Conservation (phyloP, 1,140 invertebrate species). For the Halesus radiatus region DNA sequence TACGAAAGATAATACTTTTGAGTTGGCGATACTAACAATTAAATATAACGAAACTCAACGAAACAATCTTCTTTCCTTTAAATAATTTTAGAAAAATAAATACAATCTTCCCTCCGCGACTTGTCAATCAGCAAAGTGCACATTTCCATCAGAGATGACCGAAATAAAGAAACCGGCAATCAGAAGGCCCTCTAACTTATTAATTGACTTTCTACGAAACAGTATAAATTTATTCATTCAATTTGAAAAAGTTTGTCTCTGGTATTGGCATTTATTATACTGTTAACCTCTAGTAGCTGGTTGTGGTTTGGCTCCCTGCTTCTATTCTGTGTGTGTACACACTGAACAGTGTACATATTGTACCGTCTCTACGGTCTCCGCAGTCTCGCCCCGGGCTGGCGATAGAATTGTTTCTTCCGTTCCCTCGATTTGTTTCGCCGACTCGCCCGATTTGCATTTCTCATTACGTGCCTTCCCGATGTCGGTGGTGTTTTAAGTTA, state of each 20-base stretch:
- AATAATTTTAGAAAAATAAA: too few species aligned
- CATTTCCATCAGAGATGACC: not conserved
- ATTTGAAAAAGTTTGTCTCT: slow-evolving; percentile 35
- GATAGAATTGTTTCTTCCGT: slow-evolving; percentile 35
- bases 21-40: too few species aligned
- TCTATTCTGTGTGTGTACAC: not conserved
- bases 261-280: slow-evolving; percentile 35
- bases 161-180: not conserved
- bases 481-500: slow-evolving; percentile 33
- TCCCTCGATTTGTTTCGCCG: not conserved
- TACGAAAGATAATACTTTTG: too few species aligned
- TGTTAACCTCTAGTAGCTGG: slow-evolving; percentile 14
- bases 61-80: too few species aligned
- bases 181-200: not conserved
- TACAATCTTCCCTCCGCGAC: not conserved
- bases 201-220: slow-evolving; percentile 12
- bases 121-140: not conserved
- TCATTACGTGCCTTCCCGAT: slow-evolving; percentile 37
- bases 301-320: not conserved
- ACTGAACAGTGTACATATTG: too few species aligned
- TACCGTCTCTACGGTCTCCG: too few species aligned
- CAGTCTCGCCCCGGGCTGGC: not conserved
- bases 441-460: slow-evolving; percentile 34
- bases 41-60: too few species aligned
- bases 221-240: slow-evolving; percentile 34